Conservation (phyloP, 1,140 invertebrate genomes). For the Drosophila nannoptera region DNA sequence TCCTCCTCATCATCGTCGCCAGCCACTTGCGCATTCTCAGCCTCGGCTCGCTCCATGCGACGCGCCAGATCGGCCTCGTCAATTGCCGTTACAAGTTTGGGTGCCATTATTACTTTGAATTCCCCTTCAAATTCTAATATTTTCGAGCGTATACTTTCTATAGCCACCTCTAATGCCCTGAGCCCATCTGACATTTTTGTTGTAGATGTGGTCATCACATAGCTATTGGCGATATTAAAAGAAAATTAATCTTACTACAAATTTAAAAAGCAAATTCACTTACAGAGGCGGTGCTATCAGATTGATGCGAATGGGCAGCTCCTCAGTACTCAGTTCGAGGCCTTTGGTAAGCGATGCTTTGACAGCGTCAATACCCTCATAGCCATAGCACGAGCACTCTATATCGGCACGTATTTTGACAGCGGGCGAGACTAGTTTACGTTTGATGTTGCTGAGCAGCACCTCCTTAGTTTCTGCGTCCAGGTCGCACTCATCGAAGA, state of each 20-base stretch:
- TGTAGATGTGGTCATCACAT: conserved; percentile 97
- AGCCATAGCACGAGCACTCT: conserved; percentile 98
- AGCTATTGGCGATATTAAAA: conserved; percentile 43
- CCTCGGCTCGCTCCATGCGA: conserved; percentile 95
- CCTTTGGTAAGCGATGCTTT: conserved; percentile 95
- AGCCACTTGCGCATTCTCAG: conserved; percentile 95
- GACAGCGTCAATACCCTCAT: conserved; percentile 99
- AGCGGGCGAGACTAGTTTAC: conserved; percentile 97
- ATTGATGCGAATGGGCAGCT: conserved; percentile 99
- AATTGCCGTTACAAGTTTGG: conserved; percentile 98
- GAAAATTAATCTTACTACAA: conserved; percentile 14
- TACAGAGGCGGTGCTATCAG: conserved; percentile 97
- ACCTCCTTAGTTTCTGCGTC: conserved; percentile 96
- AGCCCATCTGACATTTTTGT: conserved; percentile 97
- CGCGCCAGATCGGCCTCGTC: conserved; percentile 97
- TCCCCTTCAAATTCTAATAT: conserved; percentile 93
- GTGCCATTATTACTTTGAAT: conserved; percentile 97
- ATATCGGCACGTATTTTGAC: conserved; percentile 99
- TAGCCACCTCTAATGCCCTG: conserved; percentile 91
- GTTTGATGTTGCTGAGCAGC: conserved; percentile 95
- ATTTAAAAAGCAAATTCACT: conserved; percentile 41
- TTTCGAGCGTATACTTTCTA: conserved; percentile 91
- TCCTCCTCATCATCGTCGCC: conserved; percentile 93
- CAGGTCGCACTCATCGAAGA: conserved; percentile 97
- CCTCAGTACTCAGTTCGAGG: conserved; percentile 93